A percentile compares a stretch with the other conserved stretches of the same genome.
phyloP scores from a whole-genome alignment of 2,888 invertebrate species.

The Vanessa cardui region DNA sequence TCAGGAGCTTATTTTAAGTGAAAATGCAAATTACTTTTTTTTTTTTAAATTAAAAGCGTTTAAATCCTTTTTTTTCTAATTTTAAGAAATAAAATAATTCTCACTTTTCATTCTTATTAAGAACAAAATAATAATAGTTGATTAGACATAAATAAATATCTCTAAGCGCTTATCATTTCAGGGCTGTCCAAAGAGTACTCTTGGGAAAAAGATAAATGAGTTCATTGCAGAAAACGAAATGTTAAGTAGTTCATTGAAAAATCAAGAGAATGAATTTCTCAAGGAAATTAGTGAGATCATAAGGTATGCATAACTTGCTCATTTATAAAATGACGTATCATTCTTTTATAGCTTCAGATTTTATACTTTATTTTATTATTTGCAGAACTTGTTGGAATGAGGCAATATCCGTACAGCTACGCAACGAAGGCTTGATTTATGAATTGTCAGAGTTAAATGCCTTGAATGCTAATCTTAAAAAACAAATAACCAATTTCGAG shows the following conservation, averaged over 20 bases:
- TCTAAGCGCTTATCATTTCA: conserved; percentile 32
- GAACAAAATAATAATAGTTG: too few species aligned
- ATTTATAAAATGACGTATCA: background rate
- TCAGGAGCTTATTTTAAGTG: too few species aligned
- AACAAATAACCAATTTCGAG: conserved; percentile 58
- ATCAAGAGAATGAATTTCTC: conserved; percentile 58
- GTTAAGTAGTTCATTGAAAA: conserved; percentile 56
- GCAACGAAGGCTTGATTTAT: conserved; percentile 58
- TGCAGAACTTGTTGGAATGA: conserved; percentile 63
- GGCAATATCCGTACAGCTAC: conserved; percentile 58
- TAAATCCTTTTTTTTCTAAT: too few species aligned
- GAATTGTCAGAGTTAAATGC: conserved; percentile 61
- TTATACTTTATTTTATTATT: conserved; percentile 34
- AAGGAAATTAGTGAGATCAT: conserved; percentile 58
- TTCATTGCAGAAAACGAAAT: conserved; percentile 68
- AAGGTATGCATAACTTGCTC: conserved; percentile 51
- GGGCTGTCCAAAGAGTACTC: conserved; percentile 55
- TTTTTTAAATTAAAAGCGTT: too few species aligned
- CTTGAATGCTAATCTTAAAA: conserved; percentile 62
- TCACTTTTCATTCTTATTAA: too few species aligned
- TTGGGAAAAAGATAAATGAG: conserved; percentile 65
- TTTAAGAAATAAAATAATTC: too few species aligned
- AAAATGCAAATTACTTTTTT: too few species aligned
- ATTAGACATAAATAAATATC: too few species aligned
- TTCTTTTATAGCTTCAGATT: conserved; percentile 4